These are phyloP conservation scores for Macaca mulatta DNA, from an alignment of 2,113 vertebrate species.

Conservation along the genomic window DNA sequence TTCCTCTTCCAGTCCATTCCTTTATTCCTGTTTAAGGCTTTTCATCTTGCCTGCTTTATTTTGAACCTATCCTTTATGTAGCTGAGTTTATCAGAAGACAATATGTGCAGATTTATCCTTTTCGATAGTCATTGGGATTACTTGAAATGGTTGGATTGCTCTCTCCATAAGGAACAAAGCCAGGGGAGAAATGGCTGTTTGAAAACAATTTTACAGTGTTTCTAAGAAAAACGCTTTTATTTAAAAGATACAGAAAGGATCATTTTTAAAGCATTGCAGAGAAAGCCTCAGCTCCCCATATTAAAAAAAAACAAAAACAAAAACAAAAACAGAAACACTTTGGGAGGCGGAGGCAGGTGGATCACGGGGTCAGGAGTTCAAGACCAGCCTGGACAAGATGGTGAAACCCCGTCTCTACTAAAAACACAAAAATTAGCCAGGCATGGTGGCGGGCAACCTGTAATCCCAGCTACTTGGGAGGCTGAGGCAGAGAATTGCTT, in stretches of 20 bases:
- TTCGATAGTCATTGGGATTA: not conserved
- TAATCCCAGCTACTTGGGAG: no score
- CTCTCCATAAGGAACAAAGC: conserved; percentile 26
- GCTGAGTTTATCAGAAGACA: conserved; percentile 26
- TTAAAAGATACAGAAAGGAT: not conserved
- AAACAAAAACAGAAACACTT: no score
- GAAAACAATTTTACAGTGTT: conserved; percentile 4
- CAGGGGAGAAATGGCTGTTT: not conserved
- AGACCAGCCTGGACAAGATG: no score
- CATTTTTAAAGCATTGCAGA: not conserved
- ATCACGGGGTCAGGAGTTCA: no score
- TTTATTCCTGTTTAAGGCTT: not conserved
- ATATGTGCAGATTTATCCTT: not conserved
- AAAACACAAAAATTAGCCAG: no score
- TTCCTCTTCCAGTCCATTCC: not conserved
- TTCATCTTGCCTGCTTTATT: not conserved
- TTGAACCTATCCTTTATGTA: not conserved
- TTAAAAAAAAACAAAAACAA: not conserved
- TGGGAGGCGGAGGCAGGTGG: rapidly evolving
- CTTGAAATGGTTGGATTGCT: not conserved
- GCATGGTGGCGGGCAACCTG: no score
- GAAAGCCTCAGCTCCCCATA: not conserved
- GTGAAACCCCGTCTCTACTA: no score
- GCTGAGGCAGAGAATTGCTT: no score
- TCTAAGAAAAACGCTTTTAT: conserved; percentile 17